phyloP scores from a whole-genome alignment of 2,797 vertebrate species.

The Triplophysa bombifrons region DNA sequence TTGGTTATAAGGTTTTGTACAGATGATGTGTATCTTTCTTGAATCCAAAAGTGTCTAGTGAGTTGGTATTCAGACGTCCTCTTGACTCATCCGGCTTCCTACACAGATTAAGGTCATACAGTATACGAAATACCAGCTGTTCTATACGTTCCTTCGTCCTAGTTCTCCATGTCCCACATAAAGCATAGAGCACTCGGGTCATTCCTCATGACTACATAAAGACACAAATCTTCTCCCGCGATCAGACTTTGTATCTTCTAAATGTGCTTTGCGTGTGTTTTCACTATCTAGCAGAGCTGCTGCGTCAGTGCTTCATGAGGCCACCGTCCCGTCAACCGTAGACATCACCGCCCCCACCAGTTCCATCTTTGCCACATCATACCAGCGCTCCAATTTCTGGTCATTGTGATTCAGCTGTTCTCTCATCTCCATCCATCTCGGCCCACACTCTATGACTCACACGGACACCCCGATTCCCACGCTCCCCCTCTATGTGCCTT shows the following conservation, averaged over 20 bases:
- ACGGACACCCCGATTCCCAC: background rate
- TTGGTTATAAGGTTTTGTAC: background rate
- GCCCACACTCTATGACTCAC: background rate
- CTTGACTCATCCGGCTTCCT: constrained; percentile 22
- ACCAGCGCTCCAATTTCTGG: constrained; percentile 12
- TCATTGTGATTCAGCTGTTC: constrained; percentile 18
- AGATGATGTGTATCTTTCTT: background rate
- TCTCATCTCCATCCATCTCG: constrained; percentile 32
- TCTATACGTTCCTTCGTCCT: constrained; percentile 6
- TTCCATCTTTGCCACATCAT: constrained; percentile 25
- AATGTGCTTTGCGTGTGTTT: constrained; percentile 13
- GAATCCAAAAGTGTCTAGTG: background rate
- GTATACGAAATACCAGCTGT: background rate
- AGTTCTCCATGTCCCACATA: constrained; percentile 4
- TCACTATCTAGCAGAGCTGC: constrained; percentile 2
- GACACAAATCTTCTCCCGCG: background rate
- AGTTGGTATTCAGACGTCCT: constrained; percentile 23
- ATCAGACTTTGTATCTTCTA: background rate
- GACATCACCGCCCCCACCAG: constrained; percentile 34
- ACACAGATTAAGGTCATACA: constrained; percentile 36
- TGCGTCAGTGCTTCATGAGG: constrained; percentile 29
- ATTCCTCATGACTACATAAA: background rate
- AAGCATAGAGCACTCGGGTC: background rate
- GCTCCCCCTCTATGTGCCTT: background rate
- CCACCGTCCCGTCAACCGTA: constrained; percentile 25